These are phyloP conservation scores for Tuberolachnus salignus DNA, from an alignment of 2,888 invertebrate genomes.

Conservation along the genomic window DNA sequence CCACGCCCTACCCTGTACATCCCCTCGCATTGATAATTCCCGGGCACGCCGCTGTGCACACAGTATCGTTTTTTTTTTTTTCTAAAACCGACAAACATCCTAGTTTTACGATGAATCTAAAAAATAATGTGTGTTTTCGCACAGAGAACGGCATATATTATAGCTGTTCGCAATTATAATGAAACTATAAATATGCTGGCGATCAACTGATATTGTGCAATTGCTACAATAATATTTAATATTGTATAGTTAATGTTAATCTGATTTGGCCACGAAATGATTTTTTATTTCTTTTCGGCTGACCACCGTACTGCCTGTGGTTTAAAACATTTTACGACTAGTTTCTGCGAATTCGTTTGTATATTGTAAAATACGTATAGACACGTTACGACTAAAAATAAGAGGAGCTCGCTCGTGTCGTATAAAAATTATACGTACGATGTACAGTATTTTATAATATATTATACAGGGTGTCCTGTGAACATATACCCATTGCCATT, in stretches of 20 bases:
- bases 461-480: neutral
- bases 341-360: neutral
- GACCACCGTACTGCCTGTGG: neutral
- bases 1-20: no score
- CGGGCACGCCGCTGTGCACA: no score
- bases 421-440: constrained; percentile 8
- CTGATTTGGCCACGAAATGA: constrained; percentile 20
- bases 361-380: constrained; percentile 6
- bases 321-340: neutral
- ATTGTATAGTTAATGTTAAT: constrained; percentile 16
- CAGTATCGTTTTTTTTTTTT: no score
- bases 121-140: no score
- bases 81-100: no score
- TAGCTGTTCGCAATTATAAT: neutral
- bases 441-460: neutral
- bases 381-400: constrained; percentile 27
- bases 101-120: no score
- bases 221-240: no score
- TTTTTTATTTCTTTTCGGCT: neutral
- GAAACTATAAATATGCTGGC: neutral
- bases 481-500: no score
- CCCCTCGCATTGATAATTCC: no score
- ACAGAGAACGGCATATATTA: no score
- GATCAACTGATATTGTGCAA: no score
- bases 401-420: constrained; percentile 1